Evolutionary conservation across 1,140 invertebrate species (phyloP), one percentile per base, ranked within the genome.

Genomic region (Atta cephalotes): DNA sequence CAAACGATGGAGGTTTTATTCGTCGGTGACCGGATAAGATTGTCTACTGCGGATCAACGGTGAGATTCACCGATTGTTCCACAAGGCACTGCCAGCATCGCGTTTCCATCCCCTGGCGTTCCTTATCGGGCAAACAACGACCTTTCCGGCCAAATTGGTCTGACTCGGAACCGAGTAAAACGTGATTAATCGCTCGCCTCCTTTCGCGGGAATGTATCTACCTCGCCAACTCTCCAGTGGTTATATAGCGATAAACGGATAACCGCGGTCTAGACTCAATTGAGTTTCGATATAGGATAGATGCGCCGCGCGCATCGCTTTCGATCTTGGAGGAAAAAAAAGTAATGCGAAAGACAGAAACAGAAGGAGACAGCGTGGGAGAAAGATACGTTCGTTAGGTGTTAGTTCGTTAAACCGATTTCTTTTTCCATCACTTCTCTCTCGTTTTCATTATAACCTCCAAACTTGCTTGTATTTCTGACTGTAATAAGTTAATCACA

Each of bases 121-220:
- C 63, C 89, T 92, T 92, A 92, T 92, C 91, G 89, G 70, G 28
- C 77, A 91, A 93, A 93, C 91, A 92, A 93, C 89, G 91, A 92
- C 90, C 91, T 93, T 93, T 92, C 89, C 91, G 88, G 81, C 66
- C 87, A 93, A 93, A 93, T 94, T 94, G 93, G 91, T 89, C 87
- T 80, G 85, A 89, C 82, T 90, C 74, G 89, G 58, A 87, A 62
- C 63, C 87, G 86, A 88, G 88, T 87, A 89, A 92, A 93, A 93
- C 91, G 91, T 93, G 93, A 94, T 94, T 94, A 94, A 94, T 94
- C 91, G 92, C 63, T 81, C 72, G 81, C 87, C 91, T 92, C 90
- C 92, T 89, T 84, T 85, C 77, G 82, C 78, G 85, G 78, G 85
- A 65, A 92, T 91, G 85, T 89, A 92, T 89, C 87, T 53, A 65